These are phyloP conservation scores for Cyphotilapia sp. DNA, from an alignment of 2,113 vertebrate genomes.

Conservation along the genomic window DNA sequence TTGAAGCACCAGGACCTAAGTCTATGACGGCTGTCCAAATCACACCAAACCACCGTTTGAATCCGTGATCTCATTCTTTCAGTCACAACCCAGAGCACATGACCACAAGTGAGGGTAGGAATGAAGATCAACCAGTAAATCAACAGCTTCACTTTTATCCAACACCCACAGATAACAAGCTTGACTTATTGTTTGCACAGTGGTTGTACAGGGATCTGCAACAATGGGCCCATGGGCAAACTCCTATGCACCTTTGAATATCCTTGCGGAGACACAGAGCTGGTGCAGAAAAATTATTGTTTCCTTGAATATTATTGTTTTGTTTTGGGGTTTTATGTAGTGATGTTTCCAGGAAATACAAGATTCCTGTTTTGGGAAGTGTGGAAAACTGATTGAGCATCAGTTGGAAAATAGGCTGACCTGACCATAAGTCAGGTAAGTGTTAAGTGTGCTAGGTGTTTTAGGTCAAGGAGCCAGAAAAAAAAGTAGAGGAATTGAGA, in stretches of 20 bases:
- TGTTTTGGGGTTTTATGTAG: background rate
- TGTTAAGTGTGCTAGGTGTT: background rate
- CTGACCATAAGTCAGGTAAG: background rate
- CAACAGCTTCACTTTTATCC: background rate
- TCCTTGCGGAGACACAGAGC: background rate
- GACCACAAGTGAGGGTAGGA: background rate
- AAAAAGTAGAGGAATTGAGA: background rate
- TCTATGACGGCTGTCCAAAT: background rate
- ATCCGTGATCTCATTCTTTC: background rate
- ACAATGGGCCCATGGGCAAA: background rate
- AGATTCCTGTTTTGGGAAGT: background rate
- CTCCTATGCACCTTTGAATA: background rate
- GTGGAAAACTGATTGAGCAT: background rate
- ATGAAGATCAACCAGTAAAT: background rate
- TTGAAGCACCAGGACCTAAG: background rate
- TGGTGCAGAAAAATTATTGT: background rate
- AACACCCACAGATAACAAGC: background rate
- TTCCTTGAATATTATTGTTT: background rate
- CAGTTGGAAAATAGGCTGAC: background rate
- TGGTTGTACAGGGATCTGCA: background rate
- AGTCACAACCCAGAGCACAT: background rate
- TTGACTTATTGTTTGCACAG: background rate
- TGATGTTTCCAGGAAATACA: background rate
- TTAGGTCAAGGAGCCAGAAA: background rate
- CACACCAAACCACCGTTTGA: background rate